Evolutionary conservation across 2,113 vertebrate species (phyloP), one percentile per base, ranked within the genome.

Genomic region (Xiphophorus couchianus): DNA sequence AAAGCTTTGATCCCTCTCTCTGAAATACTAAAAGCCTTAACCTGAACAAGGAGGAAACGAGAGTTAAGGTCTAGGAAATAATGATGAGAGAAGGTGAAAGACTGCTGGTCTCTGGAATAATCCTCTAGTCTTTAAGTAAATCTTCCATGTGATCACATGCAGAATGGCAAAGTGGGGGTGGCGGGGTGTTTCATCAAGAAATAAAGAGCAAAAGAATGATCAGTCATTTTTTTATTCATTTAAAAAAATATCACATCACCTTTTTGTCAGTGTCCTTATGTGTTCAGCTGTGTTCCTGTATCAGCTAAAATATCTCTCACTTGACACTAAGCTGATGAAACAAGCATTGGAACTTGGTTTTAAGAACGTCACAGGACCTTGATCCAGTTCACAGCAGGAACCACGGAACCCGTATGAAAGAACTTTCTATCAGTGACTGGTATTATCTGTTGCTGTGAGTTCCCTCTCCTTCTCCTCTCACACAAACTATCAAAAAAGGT

Each of bases 121-220:
- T 92, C 84, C 85, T 88, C 74, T 80, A 78, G 81, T 87, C 87
- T 92, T 90, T 92, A 93, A 94, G 93, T 93, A 92, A 93, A 94
- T 92, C 78, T 63, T 89, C 78, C 84, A 90, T 90, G 92, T 93
- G 91, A 92, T 93, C 74, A 86, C 74, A 76, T 74, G 68, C 78
- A 76, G 65, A 85, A 66, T 54, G 83, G 81, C 73, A 78, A 71
- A 78, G 74, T 73, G 72, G 83, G 76, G 69, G 75, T 71, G 79
- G 61, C 33, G 39, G 35, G 61, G 68, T 25, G 51, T 58, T 58
- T 58, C 51, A 58, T 58, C 22, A n/a, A 58, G 62, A 80, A 73
- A 86, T 63, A 78, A 72, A 85, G 65, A 69, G 81, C 25, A 65
- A 54, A 17, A 7, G 28, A 66, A 54, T 78, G 76, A 80, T 58